phyloP scores from a whole-genome alignment of 1,140 invertebrate genomes.

The Dufourea novaeangliae region DNA sequence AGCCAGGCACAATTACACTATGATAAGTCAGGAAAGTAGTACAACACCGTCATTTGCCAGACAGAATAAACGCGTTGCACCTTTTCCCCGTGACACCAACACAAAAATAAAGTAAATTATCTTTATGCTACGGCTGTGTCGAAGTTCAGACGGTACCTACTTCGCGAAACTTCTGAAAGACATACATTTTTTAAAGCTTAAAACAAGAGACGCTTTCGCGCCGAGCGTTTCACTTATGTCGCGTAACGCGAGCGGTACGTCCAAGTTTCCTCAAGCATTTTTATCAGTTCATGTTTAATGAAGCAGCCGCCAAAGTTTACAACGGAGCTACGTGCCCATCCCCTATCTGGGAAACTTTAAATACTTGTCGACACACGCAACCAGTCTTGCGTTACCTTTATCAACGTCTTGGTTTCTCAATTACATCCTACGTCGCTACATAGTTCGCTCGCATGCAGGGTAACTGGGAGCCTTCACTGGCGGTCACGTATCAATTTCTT shows the following conservation, averaged over 20 bases:
- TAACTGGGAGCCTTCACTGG: not conserved
- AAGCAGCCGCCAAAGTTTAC: not conserved
- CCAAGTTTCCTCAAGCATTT: not conserved
- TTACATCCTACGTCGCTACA: not conserved
- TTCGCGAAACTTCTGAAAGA: not conserved
- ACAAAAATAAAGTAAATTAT: not conserved
- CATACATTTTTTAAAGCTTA: not conserved
- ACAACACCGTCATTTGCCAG: not conserved
- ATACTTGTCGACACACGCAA: not conserved
- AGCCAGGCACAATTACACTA: too few relatives aligned
- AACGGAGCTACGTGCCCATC: not conserved
- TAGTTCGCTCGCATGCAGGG: not conserved
- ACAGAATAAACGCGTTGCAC: not conserved
- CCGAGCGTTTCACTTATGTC: not conserved
- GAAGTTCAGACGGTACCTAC: not conserved
- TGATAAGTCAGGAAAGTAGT: not conserved
- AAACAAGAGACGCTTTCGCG: not conserved
- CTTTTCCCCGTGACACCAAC: not conserved
- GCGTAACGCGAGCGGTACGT: not conserved
- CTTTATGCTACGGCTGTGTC: not conserved
- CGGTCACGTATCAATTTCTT: slow-evolving; percentile 42
- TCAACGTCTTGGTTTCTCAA: slow-evolving; percentile 27
- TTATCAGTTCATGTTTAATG: slow-evolving; percentile 1
- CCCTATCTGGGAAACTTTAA: not conserved
- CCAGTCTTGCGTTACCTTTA: not conserved